Percentiles rank a stretch among this genome's conserved stretches.
These are phyloP conservation scores for Mesocricetus auratus DNA, from an alignment of 2,113 vertebrate species.

Conservation along the genomic window DNA sequence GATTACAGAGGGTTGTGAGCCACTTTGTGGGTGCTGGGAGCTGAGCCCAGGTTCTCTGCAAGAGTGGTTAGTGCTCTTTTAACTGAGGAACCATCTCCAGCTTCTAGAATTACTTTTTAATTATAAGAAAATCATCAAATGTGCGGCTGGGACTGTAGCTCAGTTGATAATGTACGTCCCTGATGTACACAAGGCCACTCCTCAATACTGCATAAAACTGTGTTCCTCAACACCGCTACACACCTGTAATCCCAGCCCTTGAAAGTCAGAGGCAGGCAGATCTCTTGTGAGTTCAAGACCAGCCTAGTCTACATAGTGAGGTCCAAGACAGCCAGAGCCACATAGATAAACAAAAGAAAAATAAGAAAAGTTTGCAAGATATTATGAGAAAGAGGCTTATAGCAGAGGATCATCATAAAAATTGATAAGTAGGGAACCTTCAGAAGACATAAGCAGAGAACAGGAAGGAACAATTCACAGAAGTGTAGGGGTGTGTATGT, in stretches of 20 bases:
- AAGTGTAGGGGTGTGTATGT: not conserved
- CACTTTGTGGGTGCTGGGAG: not conserved
- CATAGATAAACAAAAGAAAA: not conserved
- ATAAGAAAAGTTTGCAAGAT: not conserved
- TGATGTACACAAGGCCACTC: not conserved
- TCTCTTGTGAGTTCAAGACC: too few relatives aligned
- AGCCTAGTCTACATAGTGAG: not conserved
- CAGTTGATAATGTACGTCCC: not conserved
- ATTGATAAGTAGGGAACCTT: not conserved
- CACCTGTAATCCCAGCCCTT: not conserved
- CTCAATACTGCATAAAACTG: not conserved
- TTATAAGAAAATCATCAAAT: constrained; percentile 3
- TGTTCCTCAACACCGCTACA: not conserved
- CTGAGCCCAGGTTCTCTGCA: not conserved
- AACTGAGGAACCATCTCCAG: not conserved
- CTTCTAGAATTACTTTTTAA: not conserved
- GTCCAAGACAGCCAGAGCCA: not conserved
- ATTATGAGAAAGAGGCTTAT: not conserved
- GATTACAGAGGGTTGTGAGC: not conserved
- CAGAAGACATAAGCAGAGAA: not conserved
- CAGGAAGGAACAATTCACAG: not conserved
- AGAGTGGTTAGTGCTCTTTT: not conserved
- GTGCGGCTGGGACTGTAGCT: not conserved
- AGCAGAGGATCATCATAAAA: not conserved
- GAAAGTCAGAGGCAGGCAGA: not conserved